A percentile compares a stretch with the other conserved stretches of the same genome.
Conservation (phyloP, 1,140 invertebrate species). For the Brachionus paranguensis region DNA sequence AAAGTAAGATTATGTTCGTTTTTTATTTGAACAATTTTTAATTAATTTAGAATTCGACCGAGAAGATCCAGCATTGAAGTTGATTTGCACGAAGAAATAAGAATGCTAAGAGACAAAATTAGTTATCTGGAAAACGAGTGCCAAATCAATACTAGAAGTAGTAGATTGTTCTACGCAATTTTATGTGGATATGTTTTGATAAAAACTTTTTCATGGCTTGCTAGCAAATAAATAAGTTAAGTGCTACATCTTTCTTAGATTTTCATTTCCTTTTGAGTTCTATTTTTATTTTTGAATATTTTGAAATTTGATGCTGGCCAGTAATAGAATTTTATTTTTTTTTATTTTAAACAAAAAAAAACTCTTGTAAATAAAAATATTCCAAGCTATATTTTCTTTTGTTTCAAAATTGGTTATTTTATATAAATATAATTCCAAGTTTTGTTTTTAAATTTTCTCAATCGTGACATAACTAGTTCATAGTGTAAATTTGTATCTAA, state of each 20-base stretch:
- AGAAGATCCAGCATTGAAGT: slow-evolving; percentile 39
- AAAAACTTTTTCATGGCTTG: slow-evolving; percentile 36
- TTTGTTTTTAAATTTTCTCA: no score
- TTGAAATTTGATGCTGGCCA: not conserved
- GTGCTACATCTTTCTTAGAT: no score
- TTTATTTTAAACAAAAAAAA: not conserved
- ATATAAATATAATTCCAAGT: not conserved
- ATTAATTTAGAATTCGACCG: slow-evolving; percentile 26
- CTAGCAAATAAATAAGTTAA: not conserved
- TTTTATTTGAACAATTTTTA: not conserved
- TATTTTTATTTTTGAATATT: not conserved
- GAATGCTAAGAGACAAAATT: slow-evolving; percentile 31
- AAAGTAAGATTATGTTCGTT: not conserved
- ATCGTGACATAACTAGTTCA: no score
- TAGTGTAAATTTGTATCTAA: no score
- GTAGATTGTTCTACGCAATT: slow-evolving; percentile 38
- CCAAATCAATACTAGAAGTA: slow-evolving; percentile 33
- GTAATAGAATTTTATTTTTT: not conserved
- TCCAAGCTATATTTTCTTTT: not conserved
- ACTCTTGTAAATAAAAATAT: not conserved
- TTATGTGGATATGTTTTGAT: slow-evolving; percentile 32
- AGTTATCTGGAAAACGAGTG: slow-evolving; percentile 23
- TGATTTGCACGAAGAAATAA: slow-evolving; percentile 28
- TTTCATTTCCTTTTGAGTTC: not conserved
- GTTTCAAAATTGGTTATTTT: not conserved